These are phyloP conservation scores for Halictus quadricinctus DNA, from an alignment of 2,888 invertebrate species.

Conservation along the genomic window DNA sequence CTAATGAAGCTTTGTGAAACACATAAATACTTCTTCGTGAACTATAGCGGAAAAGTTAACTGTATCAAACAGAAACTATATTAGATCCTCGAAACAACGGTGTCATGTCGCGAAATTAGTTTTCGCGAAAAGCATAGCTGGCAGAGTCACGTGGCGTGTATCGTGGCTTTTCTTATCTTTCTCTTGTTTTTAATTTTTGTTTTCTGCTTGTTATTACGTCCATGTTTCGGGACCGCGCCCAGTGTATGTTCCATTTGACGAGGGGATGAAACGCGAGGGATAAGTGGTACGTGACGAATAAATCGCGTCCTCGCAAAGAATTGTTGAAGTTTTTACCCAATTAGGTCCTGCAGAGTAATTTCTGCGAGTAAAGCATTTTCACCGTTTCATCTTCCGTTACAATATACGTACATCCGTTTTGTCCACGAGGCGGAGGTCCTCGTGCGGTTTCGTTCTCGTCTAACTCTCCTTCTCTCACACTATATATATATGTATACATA, in stretches of 20 bases:
- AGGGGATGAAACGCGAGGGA: background rate
- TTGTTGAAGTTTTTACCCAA: conserved; percentile 19
- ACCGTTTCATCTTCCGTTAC: conserved; percentile 17
- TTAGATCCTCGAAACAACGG: background rate
- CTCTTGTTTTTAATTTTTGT: background rate
- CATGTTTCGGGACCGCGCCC: background rate
- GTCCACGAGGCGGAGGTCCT: background rate
- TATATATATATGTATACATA: too few relatives aligned
- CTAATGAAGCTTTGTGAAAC: too few relatives aligned
- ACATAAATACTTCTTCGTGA: background rate
- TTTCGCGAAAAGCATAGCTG: background rate
- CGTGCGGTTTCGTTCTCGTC: conserved; percentile 3
- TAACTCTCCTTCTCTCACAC: too few relatives aligned
- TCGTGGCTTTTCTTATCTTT: background rate
- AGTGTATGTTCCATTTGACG: background rate
- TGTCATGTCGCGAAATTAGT: background rate
- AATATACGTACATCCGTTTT: conserved; percentile 10
- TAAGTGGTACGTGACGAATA: conserved; percentile 11
- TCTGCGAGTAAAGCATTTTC: conserved; percentile 3
- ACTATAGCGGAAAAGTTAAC: background rate
- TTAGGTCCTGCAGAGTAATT: conserved; percentile 14
- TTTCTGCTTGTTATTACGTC: background rate
- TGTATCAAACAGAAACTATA: background rate
- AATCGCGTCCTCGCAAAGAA: conserved; percentile 7
- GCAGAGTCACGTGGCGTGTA: background rate